Conservation (phyloP, 1,140 invertebrate genomes). For the Drosophila cardini region DNA sequence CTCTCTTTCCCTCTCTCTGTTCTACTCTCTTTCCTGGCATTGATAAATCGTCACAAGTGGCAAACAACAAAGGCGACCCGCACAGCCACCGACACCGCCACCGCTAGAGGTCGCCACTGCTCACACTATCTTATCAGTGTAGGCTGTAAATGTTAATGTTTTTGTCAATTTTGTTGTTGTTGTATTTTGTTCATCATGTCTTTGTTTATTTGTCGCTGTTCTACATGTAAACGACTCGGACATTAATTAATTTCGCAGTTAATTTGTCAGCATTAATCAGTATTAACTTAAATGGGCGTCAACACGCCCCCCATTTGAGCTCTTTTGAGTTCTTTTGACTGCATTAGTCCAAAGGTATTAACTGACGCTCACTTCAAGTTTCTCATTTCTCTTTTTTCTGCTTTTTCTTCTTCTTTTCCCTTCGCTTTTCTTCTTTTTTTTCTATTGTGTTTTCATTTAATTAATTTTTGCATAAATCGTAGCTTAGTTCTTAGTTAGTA, state of each 20-base stretch:
- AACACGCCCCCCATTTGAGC: slow-evolving; percentile 53
- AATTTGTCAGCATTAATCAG: slow-evolving; percentile 83
- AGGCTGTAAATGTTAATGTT: slow-evolving; percentile 40
- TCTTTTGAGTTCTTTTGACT: slow-evolving; percentile 15
- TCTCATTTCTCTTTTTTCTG: neutral
- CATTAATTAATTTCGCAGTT: slow-evolving; percentile 83
- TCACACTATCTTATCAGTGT: slow-evolving; percentile 57
- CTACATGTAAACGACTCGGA: slow-evolving; percentile 77
- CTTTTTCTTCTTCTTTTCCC: neutral
- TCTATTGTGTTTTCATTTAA: slow-evolving; percentile 47
- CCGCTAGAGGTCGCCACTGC: slow-evolving; percentile 55
- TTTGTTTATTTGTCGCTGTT: slow-evolving; percentile 51
- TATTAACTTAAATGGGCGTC: slow-evolving; percentile 81
- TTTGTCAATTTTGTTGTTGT: slow-evolving; percentile 1
- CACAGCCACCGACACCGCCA: slow-evolving; percentile 3
- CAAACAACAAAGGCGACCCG: slow-evolving; percentile 68
- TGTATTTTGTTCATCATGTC: slow-evolving; percentile 8
- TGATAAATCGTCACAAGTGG: slow-evolving; percentile 81
- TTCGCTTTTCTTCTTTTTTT: slow-evolving; percentile 30
- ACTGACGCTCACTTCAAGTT: slow-evolving; percentile 23
- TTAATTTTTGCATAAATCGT: slow-evolving; percentile 66
- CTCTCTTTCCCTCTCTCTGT: neutral
- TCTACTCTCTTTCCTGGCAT: slow-evolving; percentile 64
- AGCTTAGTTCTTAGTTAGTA: slow-evolving; percentile 39
- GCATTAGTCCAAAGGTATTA: slow-evolving; percentile 43